Evolutionary conservation across 2,113 vertebrate species (phyloP).

Genomic region (Eulacestoma nigropectus): DNA sequence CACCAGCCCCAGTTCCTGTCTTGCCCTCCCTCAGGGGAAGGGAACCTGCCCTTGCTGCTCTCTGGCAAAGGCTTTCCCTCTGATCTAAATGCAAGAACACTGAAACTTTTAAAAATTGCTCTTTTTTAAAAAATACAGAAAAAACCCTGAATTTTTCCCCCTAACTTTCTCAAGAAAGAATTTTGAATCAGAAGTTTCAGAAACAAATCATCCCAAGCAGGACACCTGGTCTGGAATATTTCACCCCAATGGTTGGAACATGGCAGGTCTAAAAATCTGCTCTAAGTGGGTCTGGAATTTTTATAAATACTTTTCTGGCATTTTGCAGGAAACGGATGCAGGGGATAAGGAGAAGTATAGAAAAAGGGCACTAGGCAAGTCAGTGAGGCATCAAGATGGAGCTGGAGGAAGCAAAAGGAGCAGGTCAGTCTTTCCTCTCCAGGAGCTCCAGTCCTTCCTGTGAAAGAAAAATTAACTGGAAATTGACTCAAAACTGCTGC

Average conservation of each 20-base stretch:
- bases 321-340: background rate
- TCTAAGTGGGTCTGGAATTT: background rate
- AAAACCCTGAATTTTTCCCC: background rate
- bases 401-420: background rate
- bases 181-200: background rate
- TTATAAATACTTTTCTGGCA: background rate
- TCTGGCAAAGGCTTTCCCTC: background rate
- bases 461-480: background rate
- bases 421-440: background rate
- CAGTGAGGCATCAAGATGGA: background rate
- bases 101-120: background rate
- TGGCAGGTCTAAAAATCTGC: background rate
- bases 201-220: background rate
- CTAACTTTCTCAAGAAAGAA: background rate
- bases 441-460: background rate
- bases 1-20: background rate
- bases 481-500: background rate
- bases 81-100: accelerated
- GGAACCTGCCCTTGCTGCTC: background rate
- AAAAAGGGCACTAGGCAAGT: background rate
- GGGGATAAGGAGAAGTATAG: background rate
- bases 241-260: background rate
- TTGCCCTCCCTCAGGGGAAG: background rate
- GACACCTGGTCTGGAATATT: background rate
- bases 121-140: background rate